Evolutionary conservation across 1,140 invertebrate species (phyloP).

Genomic region (Sycophaga agraensis): DNA sequence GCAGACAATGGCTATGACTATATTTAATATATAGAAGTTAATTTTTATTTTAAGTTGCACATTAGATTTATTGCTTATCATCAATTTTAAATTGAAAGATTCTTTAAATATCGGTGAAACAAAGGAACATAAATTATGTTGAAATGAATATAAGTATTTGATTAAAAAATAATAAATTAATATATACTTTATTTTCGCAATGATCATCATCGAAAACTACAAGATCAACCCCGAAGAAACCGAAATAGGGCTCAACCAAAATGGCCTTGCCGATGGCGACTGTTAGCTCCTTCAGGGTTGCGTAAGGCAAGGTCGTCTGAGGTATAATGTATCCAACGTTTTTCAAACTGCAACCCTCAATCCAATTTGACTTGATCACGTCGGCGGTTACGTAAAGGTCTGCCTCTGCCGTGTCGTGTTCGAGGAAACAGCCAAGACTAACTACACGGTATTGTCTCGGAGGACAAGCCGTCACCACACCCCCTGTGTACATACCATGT

Average conservation of each 20-base stretch:
- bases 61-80: no score
- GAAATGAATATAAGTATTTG: no score
- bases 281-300: conserved; percentile 16
- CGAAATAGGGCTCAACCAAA: conserved; percentile 28
- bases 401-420: conserved; percentile 33
- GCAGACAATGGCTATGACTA: no score
- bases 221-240: conserved; percentile 34
- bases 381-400: conserved; percentile 25
- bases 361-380: conserved; percentile 27
- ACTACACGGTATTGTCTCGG: conserved; percentile 12
- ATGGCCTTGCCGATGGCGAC: conserved; percentile 10
- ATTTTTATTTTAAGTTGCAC: no score
- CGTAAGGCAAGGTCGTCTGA: conserved; percentile 12
- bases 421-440: conserved; percentile 34
- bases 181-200: no score
- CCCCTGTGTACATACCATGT: no score
- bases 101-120: no score
- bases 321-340: conserved; percentile 33
- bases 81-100: no score
- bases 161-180: no score
- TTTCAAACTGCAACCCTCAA: conserved; percentile 5
- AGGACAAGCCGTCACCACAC: conserved; percentile 30
- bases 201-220: conserved; percentile 20
- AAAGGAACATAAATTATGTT: no score
- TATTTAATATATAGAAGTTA: no score